Evolutionary conservation across 1,140 invertebrate genomes (phyloP).

Genomic region (Hydropsyche tenuis): DNA sequence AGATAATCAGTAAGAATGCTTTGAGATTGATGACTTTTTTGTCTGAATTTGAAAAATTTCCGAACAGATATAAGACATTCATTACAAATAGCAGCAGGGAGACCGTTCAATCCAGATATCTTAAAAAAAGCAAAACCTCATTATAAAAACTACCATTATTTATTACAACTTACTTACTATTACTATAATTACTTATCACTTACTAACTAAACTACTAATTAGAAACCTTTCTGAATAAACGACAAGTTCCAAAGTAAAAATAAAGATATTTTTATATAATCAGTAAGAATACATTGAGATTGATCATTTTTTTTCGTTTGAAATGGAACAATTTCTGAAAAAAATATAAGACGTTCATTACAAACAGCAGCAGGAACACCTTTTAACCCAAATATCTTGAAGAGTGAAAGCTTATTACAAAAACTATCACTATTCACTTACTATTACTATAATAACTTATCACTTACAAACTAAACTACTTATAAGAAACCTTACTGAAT

Average conservation of each 20-base stretch:
- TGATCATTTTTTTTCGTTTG: neutral
- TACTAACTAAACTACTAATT: too few species aligned
- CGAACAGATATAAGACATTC: neutral
- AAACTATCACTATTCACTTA: too few species aligned
- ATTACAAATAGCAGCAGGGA: conserved; percentile 1
- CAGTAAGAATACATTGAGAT: neutral
- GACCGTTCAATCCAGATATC: conserved; percentile 5
- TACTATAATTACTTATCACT: too few species aligned
- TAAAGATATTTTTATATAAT: neutral
- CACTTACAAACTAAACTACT: too few species aligned
- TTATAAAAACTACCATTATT: too few species aligned
- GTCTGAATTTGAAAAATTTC: conserved; percentile 23
- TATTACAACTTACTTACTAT: too few species aligned
- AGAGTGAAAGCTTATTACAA: too few species aligned
- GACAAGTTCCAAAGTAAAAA: too few species aligned
- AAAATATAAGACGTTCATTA: neutral
- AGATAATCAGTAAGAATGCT: neutral
- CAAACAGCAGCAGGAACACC: conserved; percentile 3
- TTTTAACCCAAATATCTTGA: neutral
- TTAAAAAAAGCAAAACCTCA: too few species aligned
- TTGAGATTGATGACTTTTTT: neutral
- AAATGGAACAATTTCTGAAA: conserved; percentile 13
- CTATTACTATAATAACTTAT: too few species aligned
- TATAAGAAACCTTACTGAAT: too few species aligned
- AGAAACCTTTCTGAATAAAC: too few species aligned